phyloP scores from a whole-genome alignment of 1,140 invertebrate species.

The Pararge aegeria region DNA sequence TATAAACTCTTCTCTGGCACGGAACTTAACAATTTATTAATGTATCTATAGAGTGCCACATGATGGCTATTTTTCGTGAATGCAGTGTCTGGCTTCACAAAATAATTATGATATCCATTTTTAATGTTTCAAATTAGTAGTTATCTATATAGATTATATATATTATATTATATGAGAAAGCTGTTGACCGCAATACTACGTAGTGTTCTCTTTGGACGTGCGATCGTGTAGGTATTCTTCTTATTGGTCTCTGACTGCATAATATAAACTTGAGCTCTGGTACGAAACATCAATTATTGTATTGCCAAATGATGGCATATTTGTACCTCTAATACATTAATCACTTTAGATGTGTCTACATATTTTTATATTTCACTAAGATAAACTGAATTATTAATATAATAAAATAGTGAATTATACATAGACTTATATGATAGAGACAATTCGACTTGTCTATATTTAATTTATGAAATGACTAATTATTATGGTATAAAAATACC shows the following conservation, averaged over 20 bases:
- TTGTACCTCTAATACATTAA: constrained; percentile 21
- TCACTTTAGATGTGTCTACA: constrained; percentile 29
- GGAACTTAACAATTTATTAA: too few species aligned
- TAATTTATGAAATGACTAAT: constrained; percentile 17
- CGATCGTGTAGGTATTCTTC: constrained; percentile 20
- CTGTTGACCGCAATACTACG: not conserved
- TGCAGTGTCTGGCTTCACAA: too few species aligned
- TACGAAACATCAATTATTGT: not conserved
- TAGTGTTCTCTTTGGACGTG: constrained; percentile 9
- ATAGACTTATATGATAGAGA: constrained; percentile 24
- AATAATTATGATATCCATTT: too few species aligned
- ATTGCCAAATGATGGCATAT: constrained; percentile 8
- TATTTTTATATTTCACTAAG: constrained; percentile 37
- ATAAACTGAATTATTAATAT: constrained; percentile 28
- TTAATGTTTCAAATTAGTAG: constrained; percentile 9
- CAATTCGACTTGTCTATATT: constrained; percentile 14
- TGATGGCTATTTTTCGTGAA: too few species aligned
- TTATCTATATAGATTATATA: not conserved
- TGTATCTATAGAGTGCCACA: too few species aligned
- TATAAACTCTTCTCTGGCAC: too few species aligned
- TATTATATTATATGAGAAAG: not conserved
- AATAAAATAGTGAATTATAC: constrained; percentile 28
- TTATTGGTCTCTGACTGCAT: constrained; percentile 1
- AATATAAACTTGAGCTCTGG: not conserved
- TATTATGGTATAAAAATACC: constrained; percentile 8